A percentile compares a stretch with the other conserved stretches of the same genome.
phyloP scores from a whole-genome alignment of 2,113 vertebrate species.

The Origma solitaria region DNA sequence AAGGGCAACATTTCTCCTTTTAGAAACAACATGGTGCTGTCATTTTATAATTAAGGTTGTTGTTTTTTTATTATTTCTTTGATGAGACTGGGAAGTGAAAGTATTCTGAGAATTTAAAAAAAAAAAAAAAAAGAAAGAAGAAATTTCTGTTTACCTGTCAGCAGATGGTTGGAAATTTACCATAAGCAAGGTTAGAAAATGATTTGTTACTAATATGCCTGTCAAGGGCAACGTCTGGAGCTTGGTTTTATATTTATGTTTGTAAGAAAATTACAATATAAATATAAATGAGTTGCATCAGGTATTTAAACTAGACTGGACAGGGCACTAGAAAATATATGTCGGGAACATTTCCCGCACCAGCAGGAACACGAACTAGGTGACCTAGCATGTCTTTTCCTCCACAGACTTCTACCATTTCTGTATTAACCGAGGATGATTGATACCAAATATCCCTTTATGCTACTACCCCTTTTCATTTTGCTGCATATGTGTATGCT shows the following conservation, averaged over 20 bases:
- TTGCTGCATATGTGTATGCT: neutral
- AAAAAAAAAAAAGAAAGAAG: neutral
- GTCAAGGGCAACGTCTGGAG: conserved; percentile 65
- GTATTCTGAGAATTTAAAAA: neutral
- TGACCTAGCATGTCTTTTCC: conserved; percentile 40
- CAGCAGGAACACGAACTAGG: conserved; percentile 47
- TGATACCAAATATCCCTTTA: conserved; percentile 45
- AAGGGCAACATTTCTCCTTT: conserved; percentile 2
- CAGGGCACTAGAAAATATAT: conserved; percentile 42
- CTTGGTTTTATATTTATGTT: conserved; percentile 67
- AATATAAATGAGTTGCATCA: conserved; percentile 64
- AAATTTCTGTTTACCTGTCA: conserved; percentile 42
- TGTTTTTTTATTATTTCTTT: neutral
- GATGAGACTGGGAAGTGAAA: neutral
- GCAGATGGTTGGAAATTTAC: conserved; percentile 58
- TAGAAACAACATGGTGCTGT: neutral
- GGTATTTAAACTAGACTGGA: conserved; percentile 58
- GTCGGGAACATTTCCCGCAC: neutral
- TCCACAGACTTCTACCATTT: neutral
- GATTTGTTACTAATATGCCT: conserved; percentile 60
- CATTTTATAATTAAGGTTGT: neutral
- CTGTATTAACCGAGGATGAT: conserved; percentile 12
- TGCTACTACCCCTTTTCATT: neutral
- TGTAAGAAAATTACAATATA: conserved; percentile 65
- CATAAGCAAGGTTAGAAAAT: conserved; percentile 68